A percentile compares a stretch with the other conserved stretches of the same genome.
Conservation (phyloP, 2,888 invertebrate species). For the Sturmia bella region DNA sequence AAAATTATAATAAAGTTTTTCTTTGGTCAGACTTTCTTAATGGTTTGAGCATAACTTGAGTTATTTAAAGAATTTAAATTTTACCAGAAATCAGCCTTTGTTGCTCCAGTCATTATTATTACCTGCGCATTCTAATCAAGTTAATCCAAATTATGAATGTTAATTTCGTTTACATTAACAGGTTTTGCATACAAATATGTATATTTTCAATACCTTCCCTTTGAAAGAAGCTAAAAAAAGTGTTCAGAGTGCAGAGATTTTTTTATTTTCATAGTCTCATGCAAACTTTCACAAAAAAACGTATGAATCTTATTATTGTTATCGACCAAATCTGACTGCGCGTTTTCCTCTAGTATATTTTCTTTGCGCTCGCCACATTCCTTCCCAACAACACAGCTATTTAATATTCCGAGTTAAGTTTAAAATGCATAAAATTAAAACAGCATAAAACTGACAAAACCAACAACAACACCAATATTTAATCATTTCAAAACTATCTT, state of each 20-base stretch:
- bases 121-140: conserved; percentile 21
- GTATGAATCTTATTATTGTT: conserved; percentile 41
- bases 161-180: conserved; percentile 52
- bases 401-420: conserved; percentile 65
- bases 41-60: conserved; percentile 4
- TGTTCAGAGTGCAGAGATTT: background rate
- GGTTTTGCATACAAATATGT: conserved; percentile 57
- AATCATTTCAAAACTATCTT: conserved; percentile 61
- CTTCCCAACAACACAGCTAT: conserved; percentile 18
- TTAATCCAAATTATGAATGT: conserved; percentile 58
- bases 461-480: conserved; percentile 38
- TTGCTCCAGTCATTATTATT: conserved; percentile 17
- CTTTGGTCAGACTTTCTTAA: background rate
- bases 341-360: background rate
- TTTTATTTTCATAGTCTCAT: background rate
- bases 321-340: conserved; percentile 46
- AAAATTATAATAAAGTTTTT: conserved; percentile 56
- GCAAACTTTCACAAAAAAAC: background rate
- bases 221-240: conserved; percentile 23
- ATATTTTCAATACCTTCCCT: conserved; percentile 29
- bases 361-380: conserved; percentile 22
- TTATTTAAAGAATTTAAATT: conserved; percentile 1
- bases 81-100: background rate
- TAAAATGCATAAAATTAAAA: conserved; percentile 67
- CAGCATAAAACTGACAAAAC: conserved; percentile 45